These are phyloP conservation scores for Pheosia tremula DNA, from an alignment of 2,888 invertebrate species.

Conservation along the genomic window DNA sequence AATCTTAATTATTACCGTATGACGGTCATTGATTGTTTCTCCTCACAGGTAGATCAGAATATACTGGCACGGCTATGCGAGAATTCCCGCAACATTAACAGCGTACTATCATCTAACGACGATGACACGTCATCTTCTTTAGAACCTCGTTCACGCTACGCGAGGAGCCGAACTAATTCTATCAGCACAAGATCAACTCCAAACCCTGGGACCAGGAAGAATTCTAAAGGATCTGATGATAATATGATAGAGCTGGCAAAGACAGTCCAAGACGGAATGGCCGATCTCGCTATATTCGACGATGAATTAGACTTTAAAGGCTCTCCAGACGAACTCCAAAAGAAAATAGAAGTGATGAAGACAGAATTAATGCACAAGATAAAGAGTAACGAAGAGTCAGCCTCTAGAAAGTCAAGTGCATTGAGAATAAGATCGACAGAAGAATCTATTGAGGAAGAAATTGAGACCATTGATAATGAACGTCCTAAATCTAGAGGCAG, in stretches of 20 bases:
- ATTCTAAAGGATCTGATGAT: constrained; percentile 69
- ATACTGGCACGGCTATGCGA: constrained; percentile 68
- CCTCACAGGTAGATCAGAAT: constrained; percentile 64
- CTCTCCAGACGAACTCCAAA: constrained; percentile 61
- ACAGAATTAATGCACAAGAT: constrained; percentile 70
- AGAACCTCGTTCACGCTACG: constrained; percentile 66
- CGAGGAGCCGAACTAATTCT: constrained; percentile 61
- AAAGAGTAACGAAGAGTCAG: constrained; percentile 60
- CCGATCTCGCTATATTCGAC: constrained; percentile 72
- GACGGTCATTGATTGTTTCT: background rate
- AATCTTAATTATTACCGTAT: background rate
- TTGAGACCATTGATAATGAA: constrained; percentile 53
- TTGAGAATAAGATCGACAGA: constrained; percentile 64
- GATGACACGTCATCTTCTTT: constrained; percentile 70
- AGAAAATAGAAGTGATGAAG: constrained; percentile 71
- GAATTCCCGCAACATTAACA: constrained; percentile 68
- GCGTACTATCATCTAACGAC: constrained; percentile 66
- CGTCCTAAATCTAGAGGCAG: constrained; percentile 72
- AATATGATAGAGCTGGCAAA: constrained; percentile 77
- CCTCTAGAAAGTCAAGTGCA: constrained; percentile 62
- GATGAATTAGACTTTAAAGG: constrained; percentile 56
- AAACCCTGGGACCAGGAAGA: constrained; percentile 57
- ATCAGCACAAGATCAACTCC: constrained; percentile 63
- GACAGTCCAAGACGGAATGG: constrained; percentile 83
- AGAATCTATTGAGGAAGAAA: constrained; percentile 69